Base-by-base conservation (phyloP, 2,888 invertebrate species). In the Oscheius sp. region DNA sequence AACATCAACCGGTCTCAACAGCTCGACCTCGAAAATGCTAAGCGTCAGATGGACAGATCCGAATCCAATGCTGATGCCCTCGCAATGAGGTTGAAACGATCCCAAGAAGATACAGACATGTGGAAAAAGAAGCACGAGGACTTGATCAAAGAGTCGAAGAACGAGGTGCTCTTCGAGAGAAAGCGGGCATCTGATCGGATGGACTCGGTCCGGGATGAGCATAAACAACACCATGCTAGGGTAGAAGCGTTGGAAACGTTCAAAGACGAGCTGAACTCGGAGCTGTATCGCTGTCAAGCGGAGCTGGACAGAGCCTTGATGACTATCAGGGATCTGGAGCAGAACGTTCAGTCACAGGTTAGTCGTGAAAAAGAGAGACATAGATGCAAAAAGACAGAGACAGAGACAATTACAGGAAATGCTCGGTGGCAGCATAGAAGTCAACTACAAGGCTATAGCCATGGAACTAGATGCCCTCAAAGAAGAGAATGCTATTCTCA, bases 401-500 rank as follows among this genome's bases (percentile, higher is more conserved):
- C n/a, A 55, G 55, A 2, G 29, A 21, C 0, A 42, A 2, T 21
- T 68, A n/a, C 51, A 86, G 84, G 82, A 81, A 62, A 78, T 80
- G 7, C 76, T 87, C 35, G 86, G 86, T 9, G 85, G 79, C 13
- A 82, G 78, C 13, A 85, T 87, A 78, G 87, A 86, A 33, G n/a
- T 74, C 2, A 85, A 87, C 71, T 85, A 86, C 62, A 75, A 80
- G 33, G 76, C 75, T 42, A 70, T 83, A 21, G 73, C 78, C 10
- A 74, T 73, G 53, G 87, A 87, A 42, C 62, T 87, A 68, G 85
- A 87, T 50, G 77, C 72, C 11, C 65, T 86, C 48, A 74, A 85
- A 47, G 87, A 87, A 74, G 87, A 87, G 75, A 87, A 87, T 70
- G 82, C 81, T 13, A 78, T 84, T 0, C 70, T 87, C 60, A 85